These are phyloP conservation scores for Sinelater perroti DNA, from an alignment of 2,888 invertebrate species.

Conservation along the genomic window DNA sequence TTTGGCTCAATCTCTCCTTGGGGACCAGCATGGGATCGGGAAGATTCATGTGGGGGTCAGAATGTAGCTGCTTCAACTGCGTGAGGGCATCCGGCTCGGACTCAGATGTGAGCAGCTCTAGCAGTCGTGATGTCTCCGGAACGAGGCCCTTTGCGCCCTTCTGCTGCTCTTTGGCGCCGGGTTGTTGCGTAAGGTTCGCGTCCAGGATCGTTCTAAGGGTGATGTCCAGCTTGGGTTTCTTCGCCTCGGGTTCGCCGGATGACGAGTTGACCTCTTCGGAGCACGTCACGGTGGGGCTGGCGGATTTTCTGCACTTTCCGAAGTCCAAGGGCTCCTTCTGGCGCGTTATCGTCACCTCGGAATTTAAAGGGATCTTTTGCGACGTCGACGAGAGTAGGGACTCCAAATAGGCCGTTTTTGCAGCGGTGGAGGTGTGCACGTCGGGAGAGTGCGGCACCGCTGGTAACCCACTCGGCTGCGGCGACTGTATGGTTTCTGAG, in stretches of 20 bases:
- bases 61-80: conserved; percentile 75
- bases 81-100: conserved; percentile 72
- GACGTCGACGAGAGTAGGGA: conserved; percentile 67
- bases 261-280: conserved; percentile 75
- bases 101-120: conserved; percentile 60
- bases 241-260: conserved; percentile 60
- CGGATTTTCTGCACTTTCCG: conserved; percentile 72
- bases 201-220: conserved; percentile 64
- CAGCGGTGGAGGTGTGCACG: conserved; percentile 59
- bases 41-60: conserved; percentile 73
- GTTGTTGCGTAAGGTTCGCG: conserved; percentile 52
- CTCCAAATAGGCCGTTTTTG: conserved; percentile 68
- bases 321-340: conserved; percentile 76
- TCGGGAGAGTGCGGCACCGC: conserved; percentile 76
- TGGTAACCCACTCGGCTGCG: conserved; percentile 76
- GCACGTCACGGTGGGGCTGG: conserved; percentile 78
- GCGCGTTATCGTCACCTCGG: conserved; percentile 63
- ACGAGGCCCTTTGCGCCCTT: conserved; percentile 40
- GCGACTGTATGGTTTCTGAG: conserved; percentile 77
- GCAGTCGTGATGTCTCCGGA: conserved; percentile 57
- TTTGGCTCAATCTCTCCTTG: conserved; percentile 75
- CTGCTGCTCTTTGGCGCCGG: conserved; percentile 38
- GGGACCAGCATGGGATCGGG: conserved; percentile 86
- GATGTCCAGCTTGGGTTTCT: conserved; percentile 63
- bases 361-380: conserved; percentile 66